A percentile compares a stretch with the other conserved stretches of the same genome.
phyloP scores from a whole-genome alignment of 2,797 vertebrate species.

The Poliocrania exsul region DNA sequence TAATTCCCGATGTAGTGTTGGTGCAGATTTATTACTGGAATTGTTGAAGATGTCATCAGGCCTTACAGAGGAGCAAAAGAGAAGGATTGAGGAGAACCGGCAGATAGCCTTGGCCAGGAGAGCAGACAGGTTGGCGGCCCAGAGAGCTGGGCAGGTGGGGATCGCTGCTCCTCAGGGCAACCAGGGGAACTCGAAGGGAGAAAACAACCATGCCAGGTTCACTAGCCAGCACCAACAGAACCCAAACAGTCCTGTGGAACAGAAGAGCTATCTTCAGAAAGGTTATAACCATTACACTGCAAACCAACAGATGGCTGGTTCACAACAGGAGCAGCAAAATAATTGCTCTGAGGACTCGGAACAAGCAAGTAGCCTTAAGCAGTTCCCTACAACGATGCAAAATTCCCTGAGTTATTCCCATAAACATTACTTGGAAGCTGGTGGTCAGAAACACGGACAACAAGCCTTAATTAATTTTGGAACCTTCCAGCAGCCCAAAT shows the following conservation, averaged over 20 bases:
- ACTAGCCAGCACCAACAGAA: not conserved
- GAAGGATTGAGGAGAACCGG: slow-evolving; percentile 92
- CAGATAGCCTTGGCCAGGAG: slow-evolving; percentile 88
- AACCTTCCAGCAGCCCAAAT: not conserved
- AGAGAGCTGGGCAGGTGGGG: not conserved
- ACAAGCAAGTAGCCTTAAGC: slow-evolving; percentile 1
- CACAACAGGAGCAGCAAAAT: not conserved
- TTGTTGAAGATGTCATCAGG: slow-evolving; percentile 82
- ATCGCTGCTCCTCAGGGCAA: not conserved
- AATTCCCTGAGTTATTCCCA: not conserved
- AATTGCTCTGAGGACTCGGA: not conserved
- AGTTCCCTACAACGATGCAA: not conserved
- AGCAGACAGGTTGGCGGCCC: slow-evolving; percentile 86
- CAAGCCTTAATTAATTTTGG: slow-evolving; percentile 9
- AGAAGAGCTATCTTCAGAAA: slow-evolving; percentile 29
- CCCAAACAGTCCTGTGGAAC: not conserved
- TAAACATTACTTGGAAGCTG: not conserved
- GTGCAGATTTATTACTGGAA: not conserved
- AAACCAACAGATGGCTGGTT: slow-evolving; percentile 14
- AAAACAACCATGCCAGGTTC: not conserved
- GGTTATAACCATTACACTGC: not conserved
- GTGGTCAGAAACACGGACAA: not conserved
- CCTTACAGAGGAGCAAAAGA: slow-evolving; percentile 89
- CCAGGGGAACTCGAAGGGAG: not conserved
- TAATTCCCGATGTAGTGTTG: not conserved